Evolutionary conservation across 2,888 invertebrate species (phyloP).

Genomic region (Celastrina argiolus): DNA sequence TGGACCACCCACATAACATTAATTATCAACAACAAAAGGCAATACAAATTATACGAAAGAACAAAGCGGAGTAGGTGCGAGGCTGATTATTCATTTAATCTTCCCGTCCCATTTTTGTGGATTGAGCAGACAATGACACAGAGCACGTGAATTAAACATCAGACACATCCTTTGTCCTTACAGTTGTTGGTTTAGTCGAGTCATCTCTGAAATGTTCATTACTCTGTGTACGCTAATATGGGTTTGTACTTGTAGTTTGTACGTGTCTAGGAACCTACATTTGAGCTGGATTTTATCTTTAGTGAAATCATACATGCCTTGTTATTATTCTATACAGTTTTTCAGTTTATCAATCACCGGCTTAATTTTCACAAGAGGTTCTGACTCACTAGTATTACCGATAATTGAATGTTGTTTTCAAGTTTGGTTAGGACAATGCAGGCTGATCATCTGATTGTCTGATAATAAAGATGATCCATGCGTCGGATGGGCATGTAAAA

Average conservation of each 20-base stretch:
- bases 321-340: background rate
- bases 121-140: background rate
- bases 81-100: background rate
- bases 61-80: background rate
- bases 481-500: too few species aligned
- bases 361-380: too few species aligned
- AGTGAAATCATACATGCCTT: too few species aligned
- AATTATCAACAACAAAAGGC: too few species aligned
- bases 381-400: too few species aligned
- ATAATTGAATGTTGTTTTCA: too few species aligned
- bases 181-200: background rate
- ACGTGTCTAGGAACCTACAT: background rate
- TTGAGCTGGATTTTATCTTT: background rate
- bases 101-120: background rate
- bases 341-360: too few species aligned
- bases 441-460: too few species aligned
- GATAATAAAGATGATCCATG: too few species aligned
- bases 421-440: too few species aligned
- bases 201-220: conserved; percentile 1
- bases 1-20: too few species aligned
- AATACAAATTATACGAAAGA: background rate
- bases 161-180: background rate
- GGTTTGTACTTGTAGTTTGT: background rate
- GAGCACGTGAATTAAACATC: conserved; percentile 1
- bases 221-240: background rate